Percentiles rank a stretch among this genome's conserved stretches.
Conservation (phyloP, 2,888 invertebrate genomes). For the Nomada ruficornis region DNA sequence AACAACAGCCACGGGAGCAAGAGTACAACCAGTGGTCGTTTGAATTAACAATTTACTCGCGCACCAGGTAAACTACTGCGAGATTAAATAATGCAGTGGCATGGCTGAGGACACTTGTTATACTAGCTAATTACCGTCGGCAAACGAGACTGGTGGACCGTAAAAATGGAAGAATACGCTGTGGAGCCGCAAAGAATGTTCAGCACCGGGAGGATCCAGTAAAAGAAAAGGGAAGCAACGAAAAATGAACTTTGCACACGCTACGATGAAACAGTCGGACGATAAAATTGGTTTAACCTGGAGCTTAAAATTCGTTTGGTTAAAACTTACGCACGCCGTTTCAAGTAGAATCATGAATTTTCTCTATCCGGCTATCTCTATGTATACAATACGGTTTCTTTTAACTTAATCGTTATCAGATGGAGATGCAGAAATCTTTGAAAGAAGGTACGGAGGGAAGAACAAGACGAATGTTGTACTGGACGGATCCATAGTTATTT, state of each 20-base stretch:
- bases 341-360: background rate
- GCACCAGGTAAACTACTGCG: background rate
- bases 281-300: background rate
- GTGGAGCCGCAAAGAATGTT: background rate
- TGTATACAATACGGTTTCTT: background rate
- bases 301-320: background rate
- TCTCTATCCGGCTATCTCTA: background rate
- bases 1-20: background rate
- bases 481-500: background rate
- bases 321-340: background rate
- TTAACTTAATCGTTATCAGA: no score
- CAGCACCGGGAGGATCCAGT: background rate
- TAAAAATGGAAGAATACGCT: constrained; percentile 34
- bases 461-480: background rate
- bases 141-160: constrained; percentile 25
- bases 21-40: background rate
- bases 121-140: constrained; percentile 42
- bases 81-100: constrained; percentile 20
- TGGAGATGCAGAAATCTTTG: background rate
- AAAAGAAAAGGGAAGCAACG: background rate
- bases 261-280: background rate
- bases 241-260: background rate
- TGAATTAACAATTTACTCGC: constrained; percentile 12
- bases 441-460: background rate
- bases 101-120: constrained; percentile 39